Evolutionary conservation across 2,797 vertebrate species (phyloP).

Genomic region (Catamblyrhynchus diadema): DNA sequence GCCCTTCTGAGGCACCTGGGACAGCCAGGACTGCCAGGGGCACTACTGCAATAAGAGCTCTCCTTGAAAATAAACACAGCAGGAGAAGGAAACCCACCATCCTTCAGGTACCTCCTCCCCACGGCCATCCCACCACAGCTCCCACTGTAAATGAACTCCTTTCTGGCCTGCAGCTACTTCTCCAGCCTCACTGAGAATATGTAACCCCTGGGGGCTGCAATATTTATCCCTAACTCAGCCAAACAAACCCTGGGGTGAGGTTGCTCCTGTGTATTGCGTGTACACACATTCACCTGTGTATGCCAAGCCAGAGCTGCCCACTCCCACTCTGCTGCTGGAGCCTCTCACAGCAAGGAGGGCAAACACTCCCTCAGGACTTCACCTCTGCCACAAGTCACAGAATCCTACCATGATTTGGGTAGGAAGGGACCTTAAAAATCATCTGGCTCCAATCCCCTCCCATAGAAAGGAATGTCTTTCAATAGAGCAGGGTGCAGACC

Average conservation of each 20-base stretch:
- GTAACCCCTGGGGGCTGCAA: neutral
- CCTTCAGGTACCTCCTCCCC: neutral
- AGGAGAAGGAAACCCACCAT: neutral
- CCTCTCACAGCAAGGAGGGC: neutral
- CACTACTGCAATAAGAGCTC: neutral
- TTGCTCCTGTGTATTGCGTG: neutral
- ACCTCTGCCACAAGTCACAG: accelerated
- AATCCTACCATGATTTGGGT: neutral
- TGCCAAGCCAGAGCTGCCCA: too few relatives aligned
- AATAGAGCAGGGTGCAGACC: neutral
- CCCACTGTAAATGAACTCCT: neutral
- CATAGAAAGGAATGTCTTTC: neutral
- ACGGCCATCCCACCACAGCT: neutral
- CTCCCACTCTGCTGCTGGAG: neutral
- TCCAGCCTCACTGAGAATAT: neutral
- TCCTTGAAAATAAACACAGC: neutral
- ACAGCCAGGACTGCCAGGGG: neutral
- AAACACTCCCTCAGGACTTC: neutral
- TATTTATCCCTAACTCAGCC: neutral
- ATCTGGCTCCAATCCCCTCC: neutral
- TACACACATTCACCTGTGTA: neutral
- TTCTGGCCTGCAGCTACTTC: neutral
- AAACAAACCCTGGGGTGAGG: neutral
- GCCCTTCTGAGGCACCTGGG: neutral
- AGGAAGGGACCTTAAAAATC: neutral